A percentile compares a stretch with the other conserved stretches of the same genome.
Conservation (phyloP, 2,888 invertebrate genomes). For the Chrysopilus asiliformis region DNA sequence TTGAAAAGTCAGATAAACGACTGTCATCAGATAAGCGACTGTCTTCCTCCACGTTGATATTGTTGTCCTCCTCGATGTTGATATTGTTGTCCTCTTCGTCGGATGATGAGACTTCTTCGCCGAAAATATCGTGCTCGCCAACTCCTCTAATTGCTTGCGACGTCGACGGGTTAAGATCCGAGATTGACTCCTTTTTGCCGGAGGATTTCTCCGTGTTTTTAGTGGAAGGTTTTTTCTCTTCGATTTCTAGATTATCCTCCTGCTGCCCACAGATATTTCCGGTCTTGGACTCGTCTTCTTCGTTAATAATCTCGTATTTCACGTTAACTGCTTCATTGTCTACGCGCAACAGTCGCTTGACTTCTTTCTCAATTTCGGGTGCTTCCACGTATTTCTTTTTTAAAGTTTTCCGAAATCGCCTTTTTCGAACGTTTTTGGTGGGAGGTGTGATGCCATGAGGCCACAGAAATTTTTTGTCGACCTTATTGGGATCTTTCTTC, state of each 20-base stretch:
- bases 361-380: slow-evolving; percentile 96
- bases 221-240: slow-evolving; percentile 28
- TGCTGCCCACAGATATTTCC: slow-evolving; percentile 7
- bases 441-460: slow-evolving; percentile 96
- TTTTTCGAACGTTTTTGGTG: slow-evolving; percentile 83
- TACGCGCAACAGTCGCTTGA: slow-evolving; percentile 76
- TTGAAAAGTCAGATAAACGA: slow-evolving; percentile 53
- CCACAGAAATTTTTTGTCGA: slow-evolving; percentile 85
- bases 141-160: slow-evolving; percentile 29
- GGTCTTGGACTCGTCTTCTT: slow-evolving; percentile 57
- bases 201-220: slow-evolving; percentile 34
- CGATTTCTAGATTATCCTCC: slow-evolving; percentile 7
- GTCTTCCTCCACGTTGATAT: slow-evolving; percentile 62
- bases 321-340: slow-evolving; percentile 88
- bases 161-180: slow-evolving; percentile 15
- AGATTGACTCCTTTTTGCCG: slow-evolving; percentile 3
- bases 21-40: slow-evolving; percentile 64
- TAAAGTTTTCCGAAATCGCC: slow-evolving; percentile 85
- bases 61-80: too few species aligned
- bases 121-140: slow-evolving; percentile 78
- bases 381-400: slow-evolving; percentile 96
- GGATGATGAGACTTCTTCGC: slow-evolving; percentile 83
- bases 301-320: slow-evolving; percentile 78
- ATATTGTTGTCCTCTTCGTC: slow-evolving; percentile 58
- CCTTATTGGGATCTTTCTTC: slow-evolving; percentile 64